Evolutionary conservation across 1,140 invertebrate genomes (phyloP).

Genomic region (Pemphigus obesinymphae): DNA sequence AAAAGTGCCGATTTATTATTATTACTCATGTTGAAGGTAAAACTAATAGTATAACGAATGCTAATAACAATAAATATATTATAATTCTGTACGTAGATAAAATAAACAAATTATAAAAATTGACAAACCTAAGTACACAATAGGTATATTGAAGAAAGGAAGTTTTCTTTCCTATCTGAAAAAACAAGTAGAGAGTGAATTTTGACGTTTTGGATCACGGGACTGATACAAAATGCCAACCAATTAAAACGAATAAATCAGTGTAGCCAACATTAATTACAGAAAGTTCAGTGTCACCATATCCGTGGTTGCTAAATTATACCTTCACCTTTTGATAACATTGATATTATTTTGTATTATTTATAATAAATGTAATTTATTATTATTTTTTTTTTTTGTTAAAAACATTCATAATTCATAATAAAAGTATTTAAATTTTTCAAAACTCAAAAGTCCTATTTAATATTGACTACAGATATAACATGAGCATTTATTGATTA

Average conservation of each 20-base stretch:
- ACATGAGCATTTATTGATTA: too few relatives aligned
- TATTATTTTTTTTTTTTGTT: too few relatives aligned
- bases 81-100: conserved; percentile 37
- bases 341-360: too few relatives aligned
- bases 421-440: background rate
- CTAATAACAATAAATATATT: background rate
- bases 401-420: too few relatives aligned
- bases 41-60: background rate
- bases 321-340: background rate
- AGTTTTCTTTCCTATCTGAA: background rate
- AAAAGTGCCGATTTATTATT: conserved; percentile 57
- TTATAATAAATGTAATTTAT: too few relatives aligned
- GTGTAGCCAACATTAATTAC: background rate
- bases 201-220: background rate
- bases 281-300: too few relatives aligned
- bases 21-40: background rate
- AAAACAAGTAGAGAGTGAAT: background rate
- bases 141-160: background rate
- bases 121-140: background rate
- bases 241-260: background rate
- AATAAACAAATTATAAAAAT: background rate
- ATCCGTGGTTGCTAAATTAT: too few relatives aligned
- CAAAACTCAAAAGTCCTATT: too few relatives aligned
- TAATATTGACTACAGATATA: too few relatives aligned
- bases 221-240: background rate